Percentiles rank a stretch among this genome's conserved stretches.
Conservation (phyloP, 2,888 invertebrate genomes). For the Melieria crassipennis region DNA sequence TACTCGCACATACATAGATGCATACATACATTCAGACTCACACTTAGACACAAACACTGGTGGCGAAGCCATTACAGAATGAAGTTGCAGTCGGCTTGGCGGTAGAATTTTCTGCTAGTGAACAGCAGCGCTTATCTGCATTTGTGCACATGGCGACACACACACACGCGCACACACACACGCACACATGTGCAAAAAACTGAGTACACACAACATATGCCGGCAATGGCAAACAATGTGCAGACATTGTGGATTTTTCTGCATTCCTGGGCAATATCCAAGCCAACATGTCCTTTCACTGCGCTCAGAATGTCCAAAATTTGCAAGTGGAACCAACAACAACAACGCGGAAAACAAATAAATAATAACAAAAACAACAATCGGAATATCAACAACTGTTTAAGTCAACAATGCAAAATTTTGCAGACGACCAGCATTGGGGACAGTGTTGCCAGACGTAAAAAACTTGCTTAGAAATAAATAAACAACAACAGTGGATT, state of each 20-base stretch:
- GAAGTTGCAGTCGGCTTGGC: no score
- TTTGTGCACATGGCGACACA: conserved; percentile 26
- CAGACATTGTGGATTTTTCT: conserved; percentile 22
- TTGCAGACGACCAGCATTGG: conserved; percentile 28
- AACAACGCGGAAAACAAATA: no score
- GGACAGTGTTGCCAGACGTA: conserved; percentile 10
- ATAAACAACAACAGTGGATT: not conserved
- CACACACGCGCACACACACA: not conserved
- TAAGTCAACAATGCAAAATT: conserved; percentile 25
- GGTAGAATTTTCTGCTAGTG: no score
- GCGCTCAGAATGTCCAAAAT: not conserved
- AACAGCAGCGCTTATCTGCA: conserved; percentile 23
- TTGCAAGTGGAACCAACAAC: no score
- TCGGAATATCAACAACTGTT: no score
- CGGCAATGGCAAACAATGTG: not conserved
- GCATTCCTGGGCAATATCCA: conserved; percentile 33
- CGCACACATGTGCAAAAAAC: not conserved
- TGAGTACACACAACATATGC: not conserved
- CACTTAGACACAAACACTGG: no score
- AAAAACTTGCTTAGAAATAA: conserved; percentile 16
- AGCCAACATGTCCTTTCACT: conserved; percentile 12
- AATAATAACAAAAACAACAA: no score
- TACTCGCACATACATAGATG: not conserved
- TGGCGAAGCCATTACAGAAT: no score
- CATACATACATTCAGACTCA: not conserved